phyloP scores from a whole-genome alignment of 2,113 vertebrate genomes.

The Regulus satrapa region DNA sequence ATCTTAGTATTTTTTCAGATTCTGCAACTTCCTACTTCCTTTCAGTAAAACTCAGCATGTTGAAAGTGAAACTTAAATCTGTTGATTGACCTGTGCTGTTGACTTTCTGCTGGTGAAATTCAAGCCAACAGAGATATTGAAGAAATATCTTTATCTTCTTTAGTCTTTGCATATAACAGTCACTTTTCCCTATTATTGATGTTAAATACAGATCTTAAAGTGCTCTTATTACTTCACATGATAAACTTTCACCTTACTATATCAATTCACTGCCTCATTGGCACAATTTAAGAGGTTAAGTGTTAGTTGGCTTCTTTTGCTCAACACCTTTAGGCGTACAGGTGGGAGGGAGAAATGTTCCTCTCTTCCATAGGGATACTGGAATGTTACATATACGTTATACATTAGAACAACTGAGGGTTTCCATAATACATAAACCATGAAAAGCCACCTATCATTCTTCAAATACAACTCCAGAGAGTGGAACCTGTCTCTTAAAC shows the following conservation, averaged over 20 bases:
- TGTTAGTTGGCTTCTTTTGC: background rate
- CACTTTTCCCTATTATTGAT: background rate
- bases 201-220: background rate
- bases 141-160: background rate
- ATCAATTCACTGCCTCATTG: background rate
- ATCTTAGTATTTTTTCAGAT: background rate
- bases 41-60: background rate
- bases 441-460: background rate
- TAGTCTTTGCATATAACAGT: background rate
- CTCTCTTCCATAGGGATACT: background rate
- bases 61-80: background rate
- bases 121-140: background rate
- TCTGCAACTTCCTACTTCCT: background rate
- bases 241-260: background rate
- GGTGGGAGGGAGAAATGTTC: background rate
- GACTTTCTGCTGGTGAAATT: background rate
- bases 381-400: background rate
- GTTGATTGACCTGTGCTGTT: background rate
- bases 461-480: background rate
- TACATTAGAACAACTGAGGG: background rate
- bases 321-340: background rate
- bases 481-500: background rate
- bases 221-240: background rate
- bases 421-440: background rate
- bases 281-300: background rate